A percentile compares a stretch with the other conserved stretches of the same genome.
phyloP scores from a whole-genome alignment of 92 coral and sea anemone species.

The Phenganax stokvisi region DNA sequence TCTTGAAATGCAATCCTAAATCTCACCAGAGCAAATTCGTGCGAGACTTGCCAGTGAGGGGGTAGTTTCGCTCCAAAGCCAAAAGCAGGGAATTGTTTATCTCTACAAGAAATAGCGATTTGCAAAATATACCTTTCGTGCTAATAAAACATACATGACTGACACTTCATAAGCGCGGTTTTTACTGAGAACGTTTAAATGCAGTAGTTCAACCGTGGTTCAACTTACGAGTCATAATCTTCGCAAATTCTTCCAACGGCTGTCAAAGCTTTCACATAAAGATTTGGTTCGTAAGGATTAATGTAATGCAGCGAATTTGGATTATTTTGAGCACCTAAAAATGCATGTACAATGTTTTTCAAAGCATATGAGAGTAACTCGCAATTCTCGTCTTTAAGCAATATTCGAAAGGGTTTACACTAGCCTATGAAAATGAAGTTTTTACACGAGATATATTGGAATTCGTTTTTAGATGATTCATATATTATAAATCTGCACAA shows the following conservation, averaged over 20 bases:
- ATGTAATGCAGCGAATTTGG: conserved; percentile 76
- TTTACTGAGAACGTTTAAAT: too few relatives aligned
- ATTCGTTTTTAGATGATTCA: too few relatives aligned
- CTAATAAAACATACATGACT: too few relatives aligned
- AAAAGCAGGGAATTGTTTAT: conserved; percentile 92
- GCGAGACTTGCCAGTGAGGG: conserved; percentile 79
- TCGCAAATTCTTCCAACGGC: conserved; percentile 87
- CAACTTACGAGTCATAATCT: conserved; percentile 86
- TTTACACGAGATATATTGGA: too few relatives aligned
- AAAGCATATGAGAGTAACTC: too few relatives aligned
- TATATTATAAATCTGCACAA: too few relatives aligned
- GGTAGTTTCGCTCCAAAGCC: conserved; percentile 97
- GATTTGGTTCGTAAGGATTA: conserved; percentile 86
- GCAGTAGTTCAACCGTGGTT: conserved; percentile 29
- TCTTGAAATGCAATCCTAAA: too few relatives aligned
- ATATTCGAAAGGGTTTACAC: too few relatives aligned
- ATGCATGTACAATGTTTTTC: background rate
- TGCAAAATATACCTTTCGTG: background rate
- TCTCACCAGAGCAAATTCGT: conserved; percentile 92
- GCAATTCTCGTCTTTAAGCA: too few relatives aligned
- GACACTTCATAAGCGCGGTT: too few relatives aligned
- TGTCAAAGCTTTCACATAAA: conserved; percentile 77
- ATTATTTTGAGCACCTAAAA: conserved; percentile 76
- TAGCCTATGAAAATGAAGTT: too few relatives aligned
- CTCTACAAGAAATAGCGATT: conserved; percentile 43